phyloP scores from a whole-genome alignment of 2,113 vertebrate genomes.

The Perognathus longimembris region DNA sequence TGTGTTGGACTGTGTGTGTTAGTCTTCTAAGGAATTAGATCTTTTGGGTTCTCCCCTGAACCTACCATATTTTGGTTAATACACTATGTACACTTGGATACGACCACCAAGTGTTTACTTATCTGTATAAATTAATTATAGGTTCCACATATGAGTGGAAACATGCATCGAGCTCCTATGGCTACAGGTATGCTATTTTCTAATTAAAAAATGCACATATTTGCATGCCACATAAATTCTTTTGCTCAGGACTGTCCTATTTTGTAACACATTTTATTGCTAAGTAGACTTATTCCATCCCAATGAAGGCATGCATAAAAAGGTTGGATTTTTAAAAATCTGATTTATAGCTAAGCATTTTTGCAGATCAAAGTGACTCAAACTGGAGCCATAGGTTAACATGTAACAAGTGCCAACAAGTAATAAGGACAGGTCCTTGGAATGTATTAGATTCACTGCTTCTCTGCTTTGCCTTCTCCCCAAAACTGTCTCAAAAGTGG shows the following conservation, averaged over 20 bases:
- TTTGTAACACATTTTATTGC: not conserved
- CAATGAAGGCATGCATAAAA: slow-evolving; percentile 15
- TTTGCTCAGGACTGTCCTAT: not conserved
- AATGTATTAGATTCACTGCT: not conserved
- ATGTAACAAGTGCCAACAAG: not conserved
- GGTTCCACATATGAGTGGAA: too few relatives aligned
- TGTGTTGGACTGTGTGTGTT: too few relatives aligned
- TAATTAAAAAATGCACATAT: slow-evolving; percentile 26
- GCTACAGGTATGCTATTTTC: slow-evolving; percentile 28
- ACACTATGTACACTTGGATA: too few relatives aligned
- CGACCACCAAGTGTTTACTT: too few relatives aligned
- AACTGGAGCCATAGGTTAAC: not conserved
- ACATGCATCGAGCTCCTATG: not conserved
- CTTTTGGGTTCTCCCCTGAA: too few relatives aligned
- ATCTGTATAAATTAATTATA: too few relatives aligned
- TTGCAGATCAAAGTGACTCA: not conserved
- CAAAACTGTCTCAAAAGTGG: not conserved
- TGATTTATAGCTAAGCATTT: slow-evolving; percentile 51
- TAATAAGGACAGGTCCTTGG: not conserved
- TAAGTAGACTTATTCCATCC: not conserved
- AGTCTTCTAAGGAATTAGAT: too few relatives aligned
- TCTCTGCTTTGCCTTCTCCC: not conserved
- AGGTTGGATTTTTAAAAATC: slow-evolving; percentile 34
- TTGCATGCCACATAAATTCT: not conserved
- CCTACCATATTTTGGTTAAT: too few relatives aligned